These are phyloP conservation scores for Kryptopterus vitreolus DNA, from an alignment of 2,797 vertebrate genomes.

Conservation along the genomic window DNA sequence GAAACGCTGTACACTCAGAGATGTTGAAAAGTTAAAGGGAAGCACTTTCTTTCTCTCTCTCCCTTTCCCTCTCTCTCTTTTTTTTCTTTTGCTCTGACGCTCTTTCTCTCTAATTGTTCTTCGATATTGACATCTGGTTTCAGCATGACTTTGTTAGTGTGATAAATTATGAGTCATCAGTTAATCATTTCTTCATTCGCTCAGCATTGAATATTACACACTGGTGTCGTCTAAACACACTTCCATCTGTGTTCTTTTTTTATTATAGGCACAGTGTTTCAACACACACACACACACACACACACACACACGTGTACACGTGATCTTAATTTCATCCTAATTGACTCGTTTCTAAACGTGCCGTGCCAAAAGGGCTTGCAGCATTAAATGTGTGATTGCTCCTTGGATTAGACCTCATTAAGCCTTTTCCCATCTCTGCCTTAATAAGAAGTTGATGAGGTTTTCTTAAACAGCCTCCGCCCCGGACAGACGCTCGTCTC, in stretches of 20 bases:
- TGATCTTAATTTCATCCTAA: slow-evolving; percentile 97
- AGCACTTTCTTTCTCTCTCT: neutral
- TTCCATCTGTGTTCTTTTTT: slow-evolving; percentile 83
- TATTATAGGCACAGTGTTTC: slow-evolving; percentile 67
- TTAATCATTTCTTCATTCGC: slow-evolving; percentile 71
- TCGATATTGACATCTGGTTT: slow-evolving; percentile 83
- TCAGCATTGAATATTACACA: slow-evolving; percentile 66
- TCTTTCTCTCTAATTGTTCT: slow-evolving; percentile 50
- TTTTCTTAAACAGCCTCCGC: slow-evolving; percentile 89
- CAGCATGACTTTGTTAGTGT: slow-evolving; percentile 85
- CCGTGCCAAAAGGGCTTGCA: slow-evolving; percentile 96
- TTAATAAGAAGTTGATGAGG: slow-evolving; percentile 99
- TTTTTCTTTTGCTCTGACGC: neutral
- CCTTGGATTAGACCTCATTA: slow-evolving; percentile 99
- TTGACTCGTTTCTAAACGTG: slow-evolving; percentile 99
- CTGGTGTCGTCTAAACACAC: slow-evolving; percentile 68
- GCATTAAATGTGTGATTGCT: slow-evolving; percentile 99
- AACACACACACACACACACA: slow-evolving; percentile 71
- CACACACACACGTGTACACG: slow-evolving; percentile 69
- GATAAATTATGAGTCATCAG: slow-evolving; percentile 85
- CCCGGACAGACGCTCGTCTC: slow-evolving; percentile 77
- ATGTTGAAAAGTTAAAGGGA: neutral
- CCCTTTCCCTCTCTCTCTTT: neutral
- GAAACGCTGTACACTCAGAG: neutral
- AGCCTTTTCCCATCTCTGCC: slow-evolving; percentile 85